Base-by-base conservation (phyloP, 2,113 vertebrate species). In the Canis aureus region DNA sequence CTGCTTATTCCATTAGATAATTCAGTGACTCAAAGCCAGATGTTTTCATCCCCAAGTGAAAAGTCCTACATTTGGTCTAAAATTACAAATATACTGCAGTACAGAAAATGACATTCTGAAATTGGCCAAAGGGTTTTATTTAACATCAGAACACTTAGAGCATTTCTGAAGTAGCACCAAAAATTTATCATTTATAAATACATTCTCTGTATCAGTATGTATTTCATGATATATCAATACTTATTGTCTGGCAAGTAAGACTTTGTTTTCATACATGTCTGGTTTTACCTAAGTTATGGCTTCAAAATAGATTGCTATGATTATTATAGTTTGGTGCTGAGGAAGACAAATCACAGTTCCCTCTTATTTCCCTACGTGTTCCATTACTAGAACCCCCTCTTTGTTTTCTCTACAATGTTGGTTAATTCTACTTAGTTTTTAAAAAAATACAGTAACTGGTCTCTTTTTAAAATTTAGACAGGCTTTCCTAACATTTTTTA, bases 11-110 rank as follows among this genome's bases (percentile, higher is more conserved):
- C 88, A 97, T 97, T 96, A 96, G 96, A 89, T 60, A 79, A 96
- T 23, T 94, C 81, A 92, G 76, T 91, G 96, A 97, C 81, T 98
- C 86, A 96, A 96, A 96, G 66, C 84, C 83, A 90, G 95, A 94
- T 73, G 55, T 89, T 87, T 90, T 88, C 85, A 92, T 94, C 11
- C 97, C 92, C 97, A 96, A 83, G 81, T 87, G 87, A 95, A 91
- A 96, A 95, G 94, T 91, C 92, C 27, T 96, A n/a, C 43, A 86
- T 94, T 97, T 94, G 16, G 38, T 94, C 90, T 97, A 94, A 97
- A 97, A 95, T 86, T 92, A 59, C 82, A 85, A 97, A 66, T 87
- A 89, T 8, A 60, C 85, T 76, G 7, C 6, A 94, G 51, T 91
- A 6, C 27, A 93, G 76, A 97, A 94, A 97, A 94, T 11, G 19